A percentile compares a stretch with the other conserved stretches of the same genome.
phyloP scores from a whole-genome alignment of 2,113 vertebrate genomes.

The Prionailurus bengalensis region DNA sequence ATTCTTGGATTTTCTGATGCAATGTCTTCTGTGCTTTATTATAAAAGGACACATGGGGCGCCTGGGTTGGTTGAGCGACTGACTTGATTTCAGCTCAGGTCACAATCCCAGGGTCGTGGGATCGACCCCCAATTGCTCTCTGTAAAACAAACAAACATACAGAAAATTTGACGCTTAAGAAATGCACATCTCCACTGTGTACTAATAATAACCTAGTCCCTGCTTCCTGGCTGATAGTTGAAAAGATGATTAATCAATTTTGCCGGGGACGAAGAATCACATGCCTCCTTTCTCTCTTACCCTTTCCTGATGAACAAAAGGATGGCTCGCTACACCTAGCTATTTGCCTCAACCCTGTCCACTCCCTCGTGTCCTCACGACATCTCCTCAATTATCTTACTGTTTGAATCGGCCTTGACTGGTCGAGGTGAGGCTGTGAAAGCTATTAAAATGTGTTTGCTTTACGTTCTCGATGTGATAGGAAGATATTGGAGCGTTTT shows the following conservation, averaged over 20 bases:
- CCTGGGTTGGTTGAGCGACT: too few relatives aligned
- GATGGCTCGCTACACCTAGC: rapidly evolving
- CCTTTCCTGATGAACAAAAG: too few relatives aligned
- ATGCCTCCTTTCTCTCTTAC: rapidly evolving
- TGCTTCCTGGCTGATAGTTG: background rate
- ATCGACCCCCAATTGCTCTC: too few relatives aligned
- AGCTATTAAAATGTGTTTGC: background rate
- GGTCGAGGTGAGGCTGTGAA: background rate
- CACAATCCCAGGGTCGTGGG: too few relatives aligned
- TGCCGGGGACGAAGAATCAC: rapidly evolving
- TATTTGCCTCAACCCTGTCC: background rate
- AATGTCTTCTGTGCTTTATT: background rate
- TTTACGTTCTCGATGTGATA: background rate
- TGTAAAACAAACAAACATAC: too few relatives aligned
- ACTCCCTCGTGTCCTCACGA: rapidly evolving
- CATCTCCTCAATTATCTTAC: background rate
- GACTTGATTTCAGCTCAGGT: too few relatives aligned
- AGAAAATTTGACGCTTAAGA: background rate
- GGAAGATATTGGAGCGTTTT: background rate
- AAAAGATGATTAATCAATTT: background rate
- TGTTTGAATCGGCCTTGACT: background rate
- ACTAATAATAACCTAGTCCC: too few relatives aligned
- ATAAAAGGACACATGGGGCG: background rate
- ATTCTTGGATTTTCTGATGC: background rate
- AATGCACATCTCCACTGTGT: background rate